Conservation (phyloP, 64 coral and sea anemone genomes). For the Hydrozoanthus tunicans region DNA sequence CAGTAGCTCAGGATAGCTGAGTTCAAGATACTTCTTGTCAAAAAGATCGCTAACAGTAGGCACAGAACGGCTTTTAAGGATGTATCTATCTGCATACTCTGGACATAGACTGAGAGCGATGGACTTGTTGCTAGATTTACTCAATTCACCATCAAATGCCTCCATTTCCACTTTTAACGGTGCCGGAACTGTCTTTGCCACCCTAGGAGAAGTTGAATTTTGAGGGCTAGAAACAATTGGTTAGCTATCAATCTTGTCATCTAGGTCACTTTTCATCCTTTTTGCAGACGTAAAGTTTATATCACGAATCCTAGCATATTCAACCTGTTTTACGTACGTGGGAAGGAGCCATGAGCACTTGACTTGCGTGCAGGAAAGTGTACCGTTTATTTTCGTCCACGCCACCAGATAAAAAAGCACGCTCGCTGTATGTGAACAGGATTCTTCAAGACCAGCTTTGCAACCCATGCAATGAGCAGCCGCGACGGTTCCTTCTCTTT, state of each 20-base stretch:
- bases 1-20: constrained; percentile 35
- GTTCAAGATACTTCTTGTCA: constrained; percentile 33
- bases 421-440: not conserved
- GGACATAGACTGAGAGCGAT: constrained; percentile 37
- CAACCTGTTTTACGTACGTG: not conserved
- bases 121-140: constrained; percentile 39
- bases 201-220: not conserved
- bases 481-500: not conserved
- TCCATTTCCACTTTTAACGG: constrained; percentile 50
- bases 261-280: constrained; percentile 36
- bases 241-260: not conserved
- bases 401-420: constrained; percentile 23
- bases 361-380: constrained; percentile 6
- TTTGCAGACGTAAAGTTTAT: constrained; percentile 59
- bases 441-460: not conserved
- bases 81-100: constrained; percentile 27
- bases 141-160: not conserved
- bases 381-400: constrained; percentile 6
- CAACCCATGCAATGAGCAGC: not conserved
- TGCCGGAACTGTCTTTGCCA: constrained; percentile 11
- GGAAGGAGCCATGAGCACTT: constrained; percentile 7
- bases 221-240: not conserved
- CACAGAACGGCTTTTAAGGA: constrained; percentile 49
- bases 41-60: constrained; percentile 53
- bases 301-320: not conserved